These are phyloP conservation scores for Hirtodrosophila cameraria DNA, from an alignment of 2,888 invertebrate species.

Conservation along the genomic window DNA sequence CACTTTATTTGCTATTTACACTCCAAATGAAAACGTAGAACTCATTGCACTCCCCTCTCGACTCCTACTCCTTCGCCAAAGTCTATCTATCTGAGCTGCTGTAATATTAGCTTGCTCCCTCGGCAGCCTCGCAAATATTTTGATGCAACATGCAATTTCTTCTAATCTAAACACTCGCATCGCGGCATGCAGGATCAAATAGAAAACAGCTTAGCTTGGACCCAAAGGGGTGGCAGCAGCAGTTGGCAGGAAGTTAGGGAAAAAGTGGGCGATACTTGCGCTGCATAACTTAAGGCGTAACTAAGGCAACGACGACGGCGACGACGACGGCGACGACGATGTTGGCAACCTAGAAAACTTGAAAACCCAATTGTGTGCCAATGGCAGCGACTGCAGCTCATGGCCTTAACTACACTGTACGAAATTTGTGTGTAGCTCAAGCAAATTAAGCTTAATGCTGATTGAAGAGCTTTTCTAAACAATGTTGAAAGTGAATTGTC, in stretches of 20 bases:
- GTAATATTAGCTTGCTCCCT: slow-evolving; percentile 38
- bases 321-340: slow-evolving; percentile 18
- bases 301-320: slow-evolving; percentile 45
- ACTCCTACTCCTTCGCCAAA: neutral
- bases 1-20: slow-evolving; percentile 13
- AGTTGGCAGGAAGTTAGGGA: neutral
- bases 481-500: neutral
- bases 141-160: slow-evolving; percentile 77
- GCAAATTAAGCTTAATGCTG: slow-evolving; percentile 8
- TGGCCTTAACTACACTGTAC: slow-evolving; percentile 39
- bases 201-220: slow-evolving; percentile 62
- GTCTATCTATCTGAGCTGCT: neutral
- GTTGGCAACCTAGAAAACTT: slow-evolving; percentile 28
- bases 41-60: neutral
- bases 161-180: slow-evolving; percentile 72
- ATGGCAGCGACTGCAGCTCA: slow-evolving; percentile 46
- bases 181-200: slow-evolving; percentile 56
- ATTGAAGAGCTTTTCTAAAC: neutral
- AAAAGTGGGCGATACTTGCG: slow-evolving; percentile 42
- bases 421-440: slow-evolving; percentile 24
- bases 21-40: neutral
- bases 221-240: too few relatives aligned
- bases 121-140: slow-evolving; percentile 66
- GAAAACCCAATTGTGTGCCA: slow-evolving; percentile 72
- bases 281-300: slow-evolving; percentile 73